Evolutionary conservation across 1,140 invertebrate genomes (phyloP), one percentile per base, ranked within the genome.

Genomic region (Drosophila ananassae): DNA sequence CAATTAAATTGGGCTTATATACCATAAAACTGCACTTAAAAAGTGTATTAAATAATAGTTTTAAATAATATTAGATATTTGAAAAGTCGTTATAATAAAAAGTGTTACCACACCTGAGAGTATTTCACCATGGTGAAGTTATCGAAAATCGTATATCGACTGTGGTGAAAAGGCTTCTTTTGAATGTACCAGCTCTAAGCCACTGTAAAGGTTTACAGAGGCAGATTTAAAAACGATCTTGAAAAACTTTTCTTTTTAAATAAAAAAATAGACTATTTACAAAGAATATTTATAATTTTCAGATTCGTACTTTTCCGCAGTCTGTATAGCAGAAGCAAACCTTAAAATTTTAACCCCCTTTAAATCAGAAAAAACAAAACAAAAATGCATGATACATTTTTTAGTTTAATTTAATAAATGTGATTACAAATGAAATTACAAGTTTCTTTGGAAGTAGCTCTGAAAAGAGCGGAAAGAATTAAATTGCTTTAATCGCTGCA

Each of bases 401-500:
- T 87, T 82, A 85, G 81, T 83, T 66, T 64, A 74, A 85, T 85
- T 72, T 71, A 81, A 87, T 75, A 82, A 78, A 85, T 62, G 69
- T 72, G 64, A 25, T 24, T 37, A 37, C 34, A 37, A 37, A 37
- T 28, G 6, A 28, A 28, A 28, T 28, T 6, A 28, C 5, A 28
- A 28, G 25, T 28, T 28, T 28, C 25, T 28, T 28, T 1, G 7
- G 25, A 28, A 28, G 37, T 41, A 56, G 10, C 10, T 37, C 12
- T 37, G 34, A 37, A 47, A 9, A 28, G 41, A 25, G 58, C 34
- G 47, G 21, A 63, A 44, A 25, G 30, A 34, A 46, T 34, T 54
- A 59, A 46, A 76, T 87, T 89, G 79, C 82, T 87, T 67, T 85
- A 89, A 85, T 85, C 82, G 83, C 59, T 82, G 82, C 83, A 87